Conservation (phyloP, 2,797 vertebrate genomes). For the Anolis apletophallus region DNA sequence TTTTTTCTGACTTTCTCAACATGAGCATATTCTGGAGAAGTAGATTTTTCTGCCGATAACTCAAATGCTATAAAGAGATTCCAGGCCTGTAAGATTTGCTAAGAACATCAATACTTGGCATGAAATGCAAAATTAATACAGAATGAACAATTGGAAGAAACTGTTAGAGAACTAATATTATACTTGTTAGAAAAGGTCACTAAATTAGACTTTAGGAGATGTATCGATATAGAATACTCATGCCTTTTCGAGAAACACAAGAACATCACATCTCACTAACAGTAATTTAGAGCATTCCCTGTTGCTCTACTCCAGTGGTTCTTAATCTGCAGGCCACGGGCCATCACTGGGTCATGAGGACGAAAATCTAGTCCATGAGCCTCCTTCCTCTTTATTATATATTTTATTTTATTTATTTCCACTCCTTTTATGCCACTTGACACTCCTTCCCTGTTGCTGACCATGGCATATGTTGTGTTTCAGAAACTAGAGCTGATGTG, state of each 20-base stretch:
- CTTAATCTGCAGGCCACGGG: too few species aligned
- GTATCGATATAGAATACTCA: too few species aligned
- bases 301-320: neutral
- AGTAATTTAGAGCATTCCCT: neutral
- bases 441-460: too few species aligned
- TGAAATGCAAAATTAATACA: conserved; percentile 33
- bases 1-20: conserved; percentile 50
- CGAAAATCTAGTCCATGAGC: too few species aligned
- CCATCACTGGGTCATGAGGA: too few species aligned
- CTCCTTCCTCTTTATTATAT: too few species aligned
- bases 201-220: neutral
- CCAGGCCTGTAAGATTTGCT: conserved; percentile 38
- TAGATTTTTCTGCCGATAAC: conserved; percentile 16
- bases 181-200: neutral
- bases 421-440: too few species aligned
- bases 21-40: conserved; percentile 13
- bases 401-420: too few species aligned
- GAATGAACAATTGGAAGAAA: neutral
- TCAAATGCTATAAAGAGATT: conserved; percentile 41
- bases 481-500: too few species aligned
- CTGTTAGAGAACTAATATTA: neutral
- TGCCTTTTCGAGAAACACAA: neutral
- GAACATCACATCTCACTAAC: neutral
- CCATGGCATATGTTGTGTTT: too few species aligned
- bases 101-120: conserved; percentile 15